These are phyloP conservation scores for Seriola aureovittata DNA, from an alignment of 2,113 vertebrate species.

Conservation along the genomic window DNA sequence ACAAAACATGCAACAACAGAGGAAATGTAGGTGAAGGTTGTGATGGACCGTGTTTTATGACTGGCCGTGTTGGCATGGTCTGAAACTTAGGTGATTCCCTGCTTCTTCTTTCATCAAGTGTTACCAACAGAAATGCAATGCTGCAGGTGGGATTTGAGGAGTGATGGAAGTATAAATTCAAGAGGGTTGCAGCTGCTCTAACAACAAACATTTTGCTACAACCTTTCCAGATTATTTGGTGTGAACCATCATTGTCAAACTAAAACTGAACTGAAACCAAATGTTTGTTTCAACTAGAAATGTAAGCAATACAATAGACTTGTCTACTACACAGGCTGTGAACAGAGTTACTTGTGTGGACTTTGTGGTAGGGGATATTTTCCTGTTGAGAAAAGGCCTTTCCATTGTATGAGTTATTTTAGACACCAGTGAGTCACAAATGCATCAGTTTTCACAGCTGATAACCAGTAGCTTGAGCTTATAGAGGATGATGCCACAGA, in stretches of 20 bases:
- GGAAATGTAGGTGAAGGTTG: not conserved
- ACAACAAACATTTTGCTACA: not conserved
- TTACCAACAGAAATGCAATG: not conserved
- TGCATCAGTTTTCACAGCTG: slow-evolving; percentile 75
- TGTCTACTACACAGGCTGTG: slow-evolving; percentile 17
- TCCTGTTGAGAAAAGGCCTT: slow-evolving; percentile 49
- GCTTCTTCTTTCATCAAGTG: not conserved
- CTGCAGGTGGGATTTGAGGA: not conserved
- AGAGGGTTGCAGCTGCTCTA: not conserved
- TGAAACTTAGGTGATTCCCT: not conserved
- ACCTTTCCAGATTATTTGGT: not conserved
- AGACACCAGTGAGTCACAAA: slow-evolving; percentile 77
- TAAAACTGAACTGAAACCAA: slow-evolving; percentile 14
- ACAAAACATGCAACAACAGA: slow-evolving; percentile 8
- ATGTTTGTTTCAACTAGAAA: slow-evolving; percentile 16
- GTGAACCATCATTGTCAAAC: slow-evolving; percentile 11
- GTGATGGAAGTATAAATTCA: not conserved
- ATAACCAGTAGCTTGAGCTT: slow-evolving; percentile 74
- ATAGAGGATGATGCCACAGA: slow-evolving; percentile 74
- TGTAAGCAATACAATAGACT: slow-evolving; percentile 12
- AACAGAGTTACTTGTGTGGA: slow-evolving; percentile 19
- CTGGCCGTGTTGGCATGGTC: not conserved
- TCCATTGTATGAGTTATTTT: slow-evolving; percentile 74
- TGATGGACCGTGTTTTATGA: not conserved
- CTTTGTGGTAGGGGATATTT: slow-evolving; percentile 39